Percentiles rank a stretch among this genome's conserved stretches.
phyloP scores from a whole-genome alignment of 2,888 invertebrate species.

The Tetragnatha montana region DNA sequence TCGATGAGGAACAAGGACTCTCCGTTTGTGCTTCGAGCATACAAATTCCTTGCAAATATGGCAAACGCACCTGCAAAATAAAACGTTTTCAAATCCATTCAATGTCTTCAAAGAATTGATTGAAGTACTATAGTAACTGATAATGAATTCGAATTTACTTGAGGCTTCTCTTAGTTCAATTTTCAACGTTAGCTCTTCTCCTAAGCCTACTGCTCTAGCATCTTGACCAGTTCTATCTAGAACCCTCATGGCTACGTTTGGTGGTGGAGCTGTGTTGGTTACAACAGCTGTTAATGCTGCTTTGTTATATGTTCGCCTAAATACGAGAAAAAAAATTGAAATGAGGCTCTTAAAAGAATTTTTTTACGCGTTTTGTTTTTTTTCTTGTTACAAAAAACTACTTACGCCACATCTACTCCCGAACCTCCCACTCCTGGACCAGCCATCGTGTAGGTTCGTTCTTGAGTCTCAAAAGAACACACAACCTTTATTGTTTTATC shows the following conservation, averaged over 20 bases:
- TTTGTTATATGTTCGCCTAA: slow-evolving; percentile 75
- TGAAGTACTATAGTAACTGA: background rate
- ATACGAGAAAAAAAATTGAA: background rate
- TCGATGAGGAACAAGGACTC: slow-evolving; percentile 77
- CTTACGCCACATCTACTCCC: slow-evolving; percentile 77
- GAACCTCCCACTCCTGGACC: slow-evolving; percentile 72
- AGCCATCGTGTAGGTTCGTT: slow-evolving; percentile 76
- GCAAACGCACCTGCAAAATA: slow-evolving; percentile 75
- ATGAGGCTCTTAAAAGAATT: background rate
- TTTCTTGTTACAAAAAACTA: slow-evolving; percentile 5
- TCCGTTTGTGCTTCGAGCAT: slow-evolving; percentile 77
- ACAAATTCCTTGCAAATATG: slow-evolving; percentile 77
- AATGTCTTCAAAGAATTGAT: background rate
- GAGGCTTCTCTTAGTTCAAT: slow-evolving; percentile 77
- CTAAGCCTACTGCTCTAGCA: slow-evolving; percentile 77
- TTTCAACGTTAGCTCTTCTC: slow-evolving; percentile 77
- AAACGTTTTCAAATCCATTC: background rate
- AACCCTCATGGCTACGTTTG: slow-evolving; percentile 77
- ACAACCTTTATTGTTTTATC: slow-evolving; percentile 78
- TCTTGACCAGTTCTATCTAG: slow-evolving; percentile 76
- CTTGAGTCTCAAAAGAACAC: slow-evolving; percentile 77
- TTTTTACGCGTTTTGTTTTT: background rate
- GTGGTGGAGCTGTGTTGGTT: slow-evolving; percentile 77
- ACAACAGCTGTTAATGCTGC: slow-evolving; percentile 76
- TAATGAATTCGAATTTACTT: slow-evolving; percentile 70